A percentile compares a stretch with the other conserved stretches of the same genome.
Evolutionary conservation across 2,888 invertebrate genomes (phyloP).

Genomic region (Malthinus seriepunctatus): DNA sequence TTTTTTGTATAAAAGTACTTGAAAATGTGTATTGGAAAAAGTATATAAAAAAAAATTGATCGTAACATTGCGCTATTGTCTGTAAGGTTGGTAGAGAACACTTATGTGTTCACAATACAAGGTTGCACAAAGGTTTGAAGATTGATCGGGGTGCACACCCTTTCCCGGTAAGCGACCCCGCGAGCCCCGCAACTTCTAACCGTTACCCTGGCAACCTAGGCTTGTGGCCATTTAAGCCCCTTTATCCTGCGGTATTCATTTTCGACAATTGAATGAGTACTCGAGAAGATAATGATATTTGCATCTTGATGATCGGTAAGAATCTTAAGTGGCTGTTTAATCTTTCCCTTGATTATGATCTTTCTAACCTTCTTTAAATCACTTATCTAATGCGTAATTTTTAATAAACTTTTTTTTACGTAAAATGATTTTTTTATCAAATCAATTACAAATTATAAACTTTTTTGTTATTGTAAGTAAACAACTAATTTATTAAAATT

Average conservation of each 20-base stretch:
- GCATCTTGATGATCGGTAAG: constrained; percentile 50
- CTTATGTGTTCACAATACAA: constrained; percentile 48
- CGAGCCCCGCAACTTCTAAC: constrained; percentile 32
- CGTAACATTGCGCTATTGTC: constrained; percentile 34
- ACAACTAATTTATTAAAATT: too few relatives aligned
- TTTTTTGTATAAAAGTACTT: neutral
- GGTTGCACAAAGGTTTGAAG: constrained; percentile 49
- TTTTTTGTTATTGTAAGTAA: too few relatives aligned
- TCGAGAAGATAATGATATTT: constrained; percentile 55
- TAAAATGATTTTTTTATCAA: neutral
- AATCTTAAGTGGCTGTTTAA: constrained; percentile 45
- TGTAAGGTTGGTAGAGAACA: constrained; percentile 40
- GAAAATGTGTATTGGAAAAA: constrained; percentile 8
- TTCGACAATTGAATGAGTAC: constrained; percentile 55
- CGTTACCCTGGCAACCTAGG: constrained; percentile 49
- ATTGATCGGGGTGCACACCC: constrained; percentile 53
- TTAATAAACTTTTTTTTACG: too few relatives aligned
- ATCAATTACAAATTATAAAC: neutral
- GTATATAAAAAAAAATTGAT: constrained; percentile 17
- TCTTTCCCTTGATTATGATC: constrained; percentile 29
- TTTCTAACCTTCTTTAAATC: constrained; percentile 6
- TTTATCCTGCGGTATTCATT: constrained; percentile 52
- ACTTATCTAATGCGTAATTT: neutral
- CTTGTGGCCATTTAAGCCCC: constrained; percentile 53
- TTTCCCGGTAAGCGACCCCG: constrained; percentile 46